A percentile compares a stretch with the other conserved stretches of the same genome.
phyloP scores from a whole-genome alignment of 2,888 invertebrate genomes.

The Antheraea yamamai region DNA sequence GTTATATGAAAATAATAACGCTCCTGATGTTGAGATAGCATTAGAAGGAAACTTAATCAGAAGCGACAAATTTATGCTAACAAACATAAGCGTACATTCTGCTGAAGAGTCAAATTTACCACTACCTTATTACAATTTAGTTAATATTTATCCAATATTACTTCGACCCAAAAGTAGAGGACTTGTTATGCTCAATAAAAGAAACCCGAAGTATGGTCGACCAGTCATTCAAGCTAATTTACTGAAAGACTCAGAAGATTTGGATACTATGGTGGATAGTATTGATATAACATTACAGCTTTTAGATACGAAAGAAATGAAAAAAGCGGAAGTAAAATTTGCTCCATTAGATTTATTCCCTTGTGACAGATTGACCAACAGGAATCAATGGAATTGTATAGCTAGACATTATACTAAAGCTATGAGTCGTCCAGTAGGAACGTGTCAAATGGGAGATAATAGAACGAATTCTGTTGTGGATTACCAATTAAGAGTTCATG shows the following conservation, averaged over 20 bases:
- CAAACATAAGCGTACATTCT: slow-evolving; percentile 66
- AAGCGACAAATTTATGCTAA: slow-evolving; percentile 75
- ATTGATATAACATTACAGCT: slow-evolving; percentile 74
- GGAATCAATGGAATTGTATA: slow-evolving; percentile 78
- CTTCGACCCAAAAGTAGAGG: slow-evolving; percentile 74
- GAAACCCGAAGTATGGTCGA: slow-evolving; percentile 74
- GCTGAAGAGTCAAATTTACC: slow-evolving; percentile 70
- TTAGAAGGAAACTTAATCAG: slow-evolving; percentile 73
- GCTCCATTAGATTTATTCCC: slow-evolving; percentile 74
- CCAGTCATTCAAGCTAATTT: slow-evolving; percentile 74
- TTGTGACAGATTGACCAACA: slow-evolving; percentile 67
- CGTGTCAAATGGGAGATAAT: slow-evolving; percentile 74
- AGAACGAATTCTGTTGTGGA: slow-evolving; percentile 69
- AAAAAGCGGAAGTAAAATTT: slow-evolving; percentile 69
- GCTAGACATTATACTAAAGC: slow-evolving; percentile 76
- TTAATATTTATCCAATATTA: slow-evolving; percentile 68
- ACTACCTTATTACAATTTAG: slow-evolving; percentile 72
- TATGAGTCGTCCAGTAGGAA: slow-evolving; percentile 71
- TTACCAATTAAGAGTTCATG: slow-evolving; percentile 67
- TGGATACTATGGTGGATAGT: slow-evolving; percentile 70
- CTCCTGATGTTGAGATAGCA: slow-evolving; percentile 70
- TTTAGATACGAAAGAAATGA: slow-evolving; percentile 72
- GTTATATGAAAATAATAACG: slow-evolving; percentile 68
- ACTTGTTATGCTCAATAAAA: slow-evolving; percentile 68
- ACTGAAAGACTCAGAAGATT: slow-evolving; percentile 71